A percentile compares a stretch with the other conserved stretches of the same genome.
Conservation (phyloP, 2,888 invertebrate genomes). For the Carterocephalus palaemon region DNA sequence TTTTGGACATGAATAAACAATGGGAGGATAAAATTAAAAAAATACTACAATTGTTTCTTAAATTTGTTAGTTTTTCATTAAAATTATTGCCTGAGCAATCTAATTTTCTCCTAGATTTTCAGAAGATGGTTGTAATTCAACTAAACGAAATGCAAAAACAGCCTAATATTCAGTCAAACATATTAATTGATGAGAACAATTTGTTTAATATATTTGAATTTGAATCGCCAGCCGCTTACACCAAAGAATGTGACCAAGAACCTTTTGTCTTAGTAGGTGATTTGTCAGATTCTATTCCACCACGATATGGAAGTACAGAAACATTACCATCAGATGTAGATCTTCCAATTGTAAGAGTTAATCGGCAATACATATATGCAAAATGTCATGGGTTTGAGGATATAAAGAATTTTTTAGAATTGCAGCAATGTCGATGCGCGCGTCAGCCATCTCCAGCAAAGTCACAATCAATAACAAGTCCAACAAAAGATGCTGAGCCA, state of each 20-base stretch:
- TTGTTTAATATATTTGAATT: slow-evolving; percentile 49
- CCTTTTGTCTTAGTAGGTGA: slow-evolving; percentile 61
- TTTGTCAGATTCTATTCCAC: slow-evolving; percentile 44
- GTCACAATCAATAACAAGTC: slow-evolving; percentile 19
- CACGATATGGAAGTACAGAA: slow-evolving; percentile 57
- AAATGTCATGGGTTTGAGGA: slow-evolving; percentile 62
- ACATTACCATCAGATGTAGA: slow-evolving; percentile 56
- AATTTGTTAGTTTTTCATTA: slow-evolving; percentile 64
- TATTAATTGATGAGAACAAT: slow-evolving; percentile 48
- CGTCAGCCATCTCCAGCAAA: slow-evolving; percentile 20
- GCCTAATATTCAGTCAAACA: slow-evolving; percentile 40
- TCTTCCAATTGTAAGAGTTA: slow-evolving; percentile 52
- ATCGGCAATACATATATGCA: slow-evolving; percentile 61
- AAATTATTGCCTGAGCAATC: slow-evolving; percentile 67
- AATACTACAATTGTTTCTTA: slow-evolving; percentile 60
- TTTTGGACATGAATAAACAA: slow-evolving; percentile 52
- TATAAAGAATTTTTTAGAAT: slow-evolving; percentile 52
- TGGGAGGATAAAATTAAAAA: slow-evolving; percentile 66
- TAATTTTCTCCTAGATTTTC: slow-evolving; percentile 62
- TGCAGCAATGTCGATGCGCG: slow-evolving; percentile 53
- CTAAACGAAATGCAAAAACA: slow-evolving; percentile 61
- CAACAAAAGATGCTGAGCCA: slow-evolving; percentile 21
- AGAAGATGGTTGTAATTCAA: slow-evolving; percentile 66
- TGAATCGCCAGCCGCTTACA: slow-evolving; percentile 32
- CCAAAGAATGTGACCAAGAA: slow-evolving; percentile 43